phyloP scores from a whole-genome alignment of 2,888 invertebrate genomes.

The Diarsia brunnea region DNA sequence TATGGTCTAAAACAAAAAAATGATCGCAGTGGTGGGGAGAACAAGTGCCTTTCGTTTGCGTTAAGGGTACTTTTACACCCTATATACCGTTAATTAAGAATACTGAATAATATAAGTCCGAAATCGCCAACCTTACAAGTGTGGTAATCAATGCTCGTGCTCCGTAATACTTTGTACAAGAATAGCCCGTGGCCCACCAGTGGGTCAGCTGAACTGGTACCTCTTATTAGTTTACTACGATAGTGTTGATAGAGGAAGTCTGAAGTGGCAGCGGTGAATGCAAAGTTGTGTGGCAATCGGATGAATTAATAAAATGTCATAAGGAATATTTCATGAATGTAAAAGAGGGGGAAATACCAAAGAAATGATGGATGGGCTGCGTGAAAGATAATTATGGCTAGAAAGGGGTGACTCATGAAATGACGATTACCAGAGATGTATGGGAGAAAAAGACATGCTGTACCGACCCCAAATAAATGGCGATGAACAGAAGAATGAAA shows the following conservation, averaged over 20 bases:
- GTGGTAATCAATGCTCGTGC: neutral
- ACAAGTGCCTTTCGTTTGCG: too few relatives aligned
- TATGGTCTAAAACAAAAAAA: too few relatives aligned
- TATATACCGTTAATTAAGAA: too few relatives aligned
- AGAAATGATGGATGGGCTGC: neutral
- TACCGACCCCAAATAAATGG: neutral
- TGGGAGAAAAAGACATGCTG: neutral
- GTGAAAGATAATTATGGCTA: neutral
- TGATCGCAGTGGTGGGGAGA: too few relatives aligned
- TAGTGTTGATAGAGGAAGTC: neutral
- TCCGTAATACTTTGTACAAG: neutral
- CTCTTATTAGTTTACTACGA: neutral
- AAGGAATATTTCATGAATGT: neutral
- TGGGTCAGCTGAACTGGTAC: neutral
- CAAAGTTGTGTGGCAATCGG: neutral
- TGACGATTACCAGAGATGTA: neutral
- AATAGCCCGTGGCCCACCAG: neutral
- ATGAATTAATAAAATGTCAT: neutral
- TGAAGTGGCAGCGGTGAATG: neutral
- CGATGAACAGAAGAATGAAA: accelerated
- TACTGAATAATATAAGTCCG: neutral
- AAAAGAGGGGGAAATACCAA: neutral
- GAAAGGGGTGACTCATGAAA: neutral
- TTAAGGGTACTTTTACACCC: too few relatives aligned
- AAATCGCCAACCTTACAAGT: neutral